Evolutionary conservation across 2,888 invertebrate species (phyloP), one percentile per base, ranked within the genome.

Genomic region (Poecilus cupreus): DNA sequence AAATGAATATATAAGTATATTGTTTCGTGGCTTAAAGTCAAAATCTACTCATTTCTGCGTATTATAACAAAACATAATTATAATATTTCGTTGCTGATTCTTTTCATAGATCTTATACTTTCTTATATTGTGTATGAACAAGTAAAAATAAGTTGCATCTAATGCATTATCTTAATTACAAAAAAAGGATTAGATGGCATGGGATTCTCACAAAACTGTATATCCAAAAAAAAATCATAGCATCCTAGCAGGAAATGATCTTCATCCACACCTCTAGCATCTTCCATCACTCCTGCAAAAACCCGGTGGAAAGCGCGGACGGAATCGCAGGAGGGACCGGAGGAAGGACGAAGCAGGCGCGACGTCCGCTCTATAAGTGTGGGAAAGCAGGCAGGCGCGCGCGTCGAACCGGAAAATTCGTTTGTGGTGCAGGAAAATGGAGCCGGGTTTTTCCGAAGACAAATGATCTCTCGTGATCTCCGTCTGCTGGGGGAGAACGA

Each of bases 341-440:
- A 32, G 8, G 32, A n/a, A 3, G 43, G n/a, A 10, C 43, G 43
- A n/a, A 32, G 32, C 32, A 32, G 32, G 32, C 32, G 32, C 32
- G 32, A 32, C 32, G 32, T 32, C 32, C 32, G 32, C 32, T 32
- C 86, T 86, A 87, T 87, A 88, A 88, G 88, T 89, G 89, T 89
- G 89, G 88, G 89, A 89, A 89, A 86, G 85, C 83, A 85, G 87
- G 85, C 88, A 88, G 87, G 86, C 87, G 87, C 84, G 85, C 83
- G 87, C 88, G 87, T 84, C 88, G 88, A 88, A 84, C 87, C 87
- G 87, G 89, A 89, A 89, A 89, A 89, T 89, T 89, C 89, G 89
- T 89, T 89, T 89, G 89, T 89, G 86, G 70, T 74, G 77, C 87
- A 87, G 87, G 88, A 89, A 89, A 89, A 89, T 89, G 88, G 88